phyloP scores from a whole-genome alignment of 1,140 invertebrate genomes.

The Drosophila sturtevanti region DNA sequence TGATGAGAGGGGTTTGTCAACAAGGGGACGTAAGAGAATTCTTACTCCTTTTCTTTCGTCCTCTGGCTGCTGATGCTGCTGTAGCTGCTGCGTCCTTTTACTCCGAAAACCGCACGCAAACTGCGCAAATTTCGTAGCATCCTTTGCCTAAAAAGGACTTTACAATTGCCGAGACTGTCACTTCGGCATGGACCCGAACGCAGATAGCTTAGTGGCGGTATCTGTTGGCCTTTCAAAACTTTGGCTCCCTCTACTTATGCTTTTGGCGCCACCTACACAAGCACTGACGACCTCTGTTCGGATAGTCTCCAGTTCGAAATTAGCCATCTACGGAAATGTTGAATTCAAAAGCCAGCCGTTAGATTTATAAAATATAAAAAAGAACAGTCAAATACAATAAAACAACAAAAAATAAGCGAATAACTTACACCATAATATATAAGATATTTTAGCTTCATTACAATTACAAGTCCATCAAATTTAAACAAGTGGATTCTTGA shows the following conservation, averaged over 20 bases:
- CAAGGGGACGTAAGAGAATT: neutral
- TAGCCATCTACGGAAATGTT: neutral
- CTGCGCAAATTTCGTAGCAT: constrained; percentile 73
- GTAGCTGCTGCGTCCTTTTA: constrained; percentile 67
- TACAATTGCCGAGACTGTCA: constrained; percentile 24
- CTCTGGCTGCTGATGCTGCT: constrained; percentile 26
- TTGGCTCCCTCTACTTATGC: neutral
- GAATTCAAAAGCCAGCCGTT: too few species aligned
- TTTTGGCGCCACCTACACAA: neutral
- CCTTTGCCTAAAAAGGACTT: constrained; percentile 70
- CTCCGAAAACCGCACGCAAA: constrained; percentile 76
- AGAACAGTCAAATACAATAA: too few species aligned
- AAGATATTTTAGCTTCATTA: too few species aligned
- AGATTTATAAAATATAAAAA: too few species aligned
- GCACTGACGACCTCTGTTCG: neutral
- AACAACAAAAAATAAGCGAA: too few species aligned
- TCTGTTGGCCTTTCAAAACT: neutral
- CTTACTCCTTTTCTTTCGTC: constrained; percentile 14
- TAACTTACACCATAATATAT: too few species aligned
- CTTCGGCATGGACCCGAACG: neutral
- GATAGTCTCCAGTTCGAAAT: neutral
- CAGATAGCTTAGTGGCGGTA: neutral
- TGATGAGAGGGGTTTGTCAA: neutral
- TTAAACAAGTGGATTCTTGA: too few species aligned
- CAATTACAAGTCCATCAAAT: too few species aligned